A percentile compares a stretch with the other conserved stretches of the same genome.
Conservation (phyloP, 1,140 invertebrate genomes). For the Liolophura sinensis region DNA sequence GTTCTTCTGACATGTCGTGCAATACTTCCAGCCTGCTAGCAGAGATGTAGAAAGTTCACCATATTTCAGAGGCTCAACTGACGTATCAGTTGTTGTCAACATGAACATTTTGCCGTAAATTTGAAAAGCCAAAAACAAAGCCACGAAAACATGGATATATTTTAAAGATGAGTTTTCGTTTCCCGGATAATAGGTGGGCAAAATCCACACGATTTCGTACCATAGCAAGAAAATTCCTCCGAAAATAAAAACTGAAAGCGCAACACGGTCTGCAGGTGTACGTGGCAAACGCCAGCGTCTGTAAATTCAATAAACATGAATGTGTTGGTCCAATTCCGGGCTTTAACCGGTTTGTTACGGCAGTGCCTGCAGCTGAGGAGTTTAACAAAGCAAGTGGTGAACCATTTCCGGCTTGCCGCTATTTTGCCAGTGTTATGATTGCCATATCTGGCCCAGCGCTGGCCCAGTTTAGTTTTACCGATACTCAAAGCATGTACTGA, state of each 20-base stretch:
- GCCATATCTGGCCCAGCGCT: no score
- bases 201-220: constrained; percentile 28
- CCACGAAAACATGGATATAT: constrained; percentile 14
- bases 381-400: no score
- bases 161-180: background rate
- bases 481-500: no score
- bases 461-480: no score
- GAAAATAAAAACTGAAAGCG: constrained; percentile 19
- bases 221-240: constrained; percentile 33
- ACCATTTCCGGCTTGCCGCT: no score
- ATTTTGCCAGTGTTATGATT: no score
- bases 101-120: constrained; percentile 38
- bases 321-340: no score
- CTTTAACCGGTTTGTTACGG: no score
- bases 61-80: constrained; percentile 8
- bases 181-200: constrained; percentile 22
- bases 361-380: no score
- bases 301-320: no score
- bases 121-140: constrained; percentile 19
- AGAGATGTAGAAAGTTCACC: background rate
- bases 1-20: constrained; percentile 26
- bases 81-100: constrained; percentile 24
- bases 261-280: constrained; percentile 3
- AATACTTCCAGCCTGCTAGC: constrained; percentile 29
- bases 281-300: constrained; percentile 10